phyloP scores from a whole-genome alignment of 2,888 invertebrate genomes.

The Stomorhina lunata region DNA sequence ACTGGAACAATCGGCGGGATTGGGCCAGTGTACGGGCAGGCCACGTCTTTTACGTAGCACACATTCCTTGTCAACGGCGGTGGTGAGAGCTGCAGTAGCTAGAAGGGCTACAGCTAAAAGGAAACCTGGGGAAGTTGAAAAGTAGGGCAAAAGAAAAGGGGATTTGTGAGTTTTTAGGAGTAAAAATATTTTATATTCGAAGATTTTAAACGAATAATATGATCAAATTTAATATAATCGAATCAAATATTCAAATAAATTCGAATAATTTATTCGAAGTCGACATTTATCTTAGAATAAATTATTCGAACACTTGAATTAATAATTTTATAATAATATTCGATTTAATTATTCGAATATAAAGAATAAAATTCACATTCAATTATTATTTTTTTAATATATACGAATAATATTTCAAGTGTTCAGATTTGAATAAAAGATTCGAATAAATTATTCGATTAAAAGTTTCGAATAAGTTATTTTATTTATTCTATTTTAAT shows the following conservation, averaged over 20 bases:
- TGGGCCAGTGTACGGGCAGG: slow-evolving; percentile 72
- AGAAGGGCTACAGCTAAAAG: slow-evolving; percentile 72
- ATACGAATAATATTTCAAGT: no score
- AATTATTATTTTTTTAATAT: no score
- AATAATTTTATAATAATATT: no score
- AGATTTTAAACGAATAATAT: not conserved
- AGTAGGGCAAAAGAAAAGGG: not conserved
- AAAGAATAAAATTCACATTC: no score
- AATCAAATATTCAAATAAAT: not conserved
- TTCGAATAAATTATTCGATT: no score
- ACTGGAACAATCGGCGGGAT: slow-evolving; percentile 71
- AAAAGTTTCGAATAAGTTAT: no score
- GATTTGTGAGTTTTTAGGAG: not conserved
- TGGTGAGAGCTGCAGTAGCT: slow-evolving; percentile 69
- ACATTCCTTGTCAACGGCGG: slow-evolving; percentile 74
- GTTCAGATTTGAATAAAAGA: no score
- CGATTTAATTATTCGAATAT: not conserved
- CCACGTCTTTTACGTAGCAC: slow-evolving; percentile 71
- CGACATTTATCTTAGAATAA: no score
- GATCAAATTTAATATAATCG: no score
- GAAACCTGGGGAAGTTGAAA: slow-evolving; percentile 67
- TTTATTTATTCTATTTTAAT: no score
- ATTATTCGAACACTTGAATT: no score
- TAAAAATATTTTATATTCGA: not conserved
- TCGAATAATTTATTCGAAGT: no score